Base-by-base conservation (phyloP, 2,113 vertebrate genomes). In the Cheilinus undulatus region DNA sequence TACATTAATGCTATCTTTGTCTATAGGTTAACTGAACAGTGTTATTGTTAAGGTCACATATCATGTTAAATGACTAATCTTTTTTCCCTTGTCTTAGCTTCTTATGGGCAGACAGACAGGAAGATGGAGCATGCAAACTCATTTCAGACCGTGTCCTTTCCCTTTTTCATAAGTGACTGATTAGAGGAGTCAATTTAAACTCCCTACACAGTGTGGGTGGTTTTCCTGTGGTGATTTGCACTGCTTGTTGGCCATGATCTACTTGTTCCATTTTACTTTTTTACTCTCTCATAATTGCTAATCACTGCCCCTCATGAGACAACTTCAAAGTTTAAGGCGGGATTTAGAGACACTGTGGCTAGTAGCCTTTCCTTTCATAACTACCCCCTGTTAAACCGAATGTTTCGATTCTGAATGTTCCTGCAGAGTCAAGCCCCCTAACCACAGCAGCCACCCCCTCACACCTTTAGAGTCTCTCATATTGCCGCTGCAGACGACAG, bases 171-270 rank as follows among this genome's bases (percentile, higher is more conserved):
- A 60, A 59, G 54, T 83, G 84, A 84, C 84, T 82, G 82, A 82
- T 86, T 43, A 69, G 48, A 74, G 7, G 62, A 70, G 59, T 73
- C 22, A 72, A 58, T 63, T 76, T 69, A 72, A 59, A 69, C 34
- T 28, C 75, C 66, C 68, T 73, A n/a, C 27, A 12, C 27, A 12
- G 6, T 32, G 36, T 76, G 60, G 0, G 67, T 9, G 73, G 82
- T 82, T 22, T 81, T 86, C 75, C 68, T 88, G 65, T 82, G 86
- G 86, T 86, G 84, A 83, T 75, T 84, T 83, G 73, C 78, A 54
- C 59, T 61, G 51, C 69, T 72, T 12, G 42, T 11, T 46, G 56
- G n/a, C 28, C 75, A 87, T 88, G 80, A 81, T 85, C 64, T 80
- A 76, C 42, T 67, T 88, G 84, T 89, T 90, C 84, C 89, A 78